Conservation (phyloP, 2,888 invertebrate species). For the Spodoptera littoralis region DNA sequence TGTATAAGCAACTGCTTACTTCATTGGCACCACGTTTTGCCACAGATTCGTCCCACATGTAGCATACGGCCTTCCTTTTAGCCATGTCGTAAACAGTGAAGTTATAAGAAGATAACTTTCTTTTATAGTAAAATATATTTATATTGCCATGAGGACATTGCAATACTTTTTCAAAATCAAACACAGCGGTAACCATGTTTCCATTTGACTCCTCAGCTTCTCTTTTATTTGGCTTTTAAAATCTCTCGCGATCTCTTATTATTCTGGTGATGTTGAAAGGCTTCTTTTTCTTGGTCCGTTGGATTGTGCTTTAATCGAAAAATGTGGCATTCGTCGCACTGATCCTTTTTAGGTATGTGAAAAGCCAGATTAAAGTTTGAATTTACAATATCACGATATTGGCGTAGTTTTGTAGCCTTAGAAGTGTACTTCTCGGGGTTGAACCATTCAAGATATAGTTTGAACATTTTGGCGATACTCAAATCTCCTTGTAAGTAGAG, state of each 20-base stretch:
- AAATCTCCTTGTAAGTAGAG: conserved; percentile 15
- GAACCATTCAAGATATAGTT: conserved; percentile 34
- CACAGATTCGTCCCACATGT: conserved; percentile 42
- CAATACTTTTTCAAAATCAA: conserved; percentile 31
- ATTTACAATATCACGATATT: too few relatives aligned
- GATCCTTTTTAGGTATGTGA: too few relatives aligned
- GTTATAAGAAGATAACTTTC: conserved; percentile 30
- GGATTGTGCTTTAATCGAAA: background rate
- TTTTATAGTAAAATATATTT: conserved; percentile 27
- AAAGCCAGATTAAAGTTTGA: too few relatives aligned
- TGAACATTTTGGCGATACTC: conserved; percentile 41
- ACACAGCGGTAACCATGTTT: conserved; percentile 17
- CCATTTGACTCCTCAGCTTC: conserved; percentile 20
- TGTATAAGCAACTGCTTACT: conserved; percentile 19
- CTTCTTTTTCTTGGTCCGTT: conserved; percentile 1
- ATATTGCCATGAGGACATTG: conserved; percentile 29
- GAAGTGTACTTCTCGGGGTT: conserved; percentile 26
- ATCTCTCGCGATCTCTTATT: conserved; percentile 17
- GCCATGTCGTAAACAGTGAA: conserved; percentile 42
- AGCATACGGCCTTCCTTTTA: conserved; percentile 28
- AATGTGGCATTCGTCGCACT: background rate
- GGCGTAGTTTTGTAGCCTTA: too few relatives aligned
- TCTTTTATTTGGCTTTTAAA: conserved; percentile 33
- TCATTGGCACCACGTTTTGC: conserved; percentile 42
- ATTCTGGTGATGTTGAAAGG: too few relatives aligned